Evolutionary conservation across 2,888 invertebrate genomes (phyloP).

Genomic region (Erebia epiphron): DNA sequence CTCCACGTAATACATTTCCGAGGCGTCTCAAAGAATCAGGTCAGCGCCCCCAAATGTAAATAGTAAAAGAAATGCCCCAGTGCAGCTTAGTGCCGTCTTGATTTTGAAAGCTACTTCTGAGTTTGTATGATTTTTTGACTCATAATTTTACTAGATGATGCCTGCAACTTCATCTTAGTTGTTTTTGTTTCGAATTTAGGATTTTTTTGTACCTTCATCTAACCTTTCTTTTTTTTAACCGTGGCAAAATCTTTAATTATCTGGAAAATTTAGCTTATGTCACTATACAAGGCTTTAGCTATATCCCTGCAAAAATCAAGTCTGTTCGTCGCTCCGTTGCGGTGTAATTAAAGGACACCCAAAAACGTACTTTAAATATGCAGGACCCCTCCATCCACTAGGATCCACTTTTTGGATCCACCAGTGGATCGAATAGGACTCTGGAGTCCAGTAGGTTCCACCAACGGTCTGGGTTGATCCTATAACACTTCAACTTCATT

Average conservation of each 20-base stretch:
- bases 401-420: too few relatives aligned
- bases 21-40: slow-evolving; percentile 53
- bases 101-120: not conserved
- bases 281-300: not conserved
- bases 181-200: too few relatives aligned
- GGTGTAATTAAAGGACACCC: not conserved
- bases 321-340: not conserved
- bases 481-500: too few relatives aligned
- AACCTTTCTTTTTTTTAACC: not conserved
- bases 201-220: too few relatives aligned
- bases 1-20: slow-evolving; percentile 56
- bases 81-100: slow-evolving; percentile 12
- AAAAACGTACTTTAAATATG: not conserved
- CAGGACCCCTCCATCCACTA: too few relatives aligned
- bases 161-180: too few relatives aligned
- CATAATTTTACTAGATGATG: not conserved
- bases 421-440: too few relatives aligned
- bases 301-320: not conserved
- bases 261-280: not conserved
- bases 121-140: not conserved
- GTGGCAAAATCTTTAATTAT: not conserved
- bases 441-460: too few relatives aligned
- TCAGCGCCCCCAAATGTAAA: slow-evolving; percentile 56
- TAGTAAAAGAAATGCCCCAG: slow-evolving; percentile 46
- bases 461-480: too few relatives aligned